Conservation (phyloP, 2,113 vertebrate species). For the Penelope pileata region DNA sequence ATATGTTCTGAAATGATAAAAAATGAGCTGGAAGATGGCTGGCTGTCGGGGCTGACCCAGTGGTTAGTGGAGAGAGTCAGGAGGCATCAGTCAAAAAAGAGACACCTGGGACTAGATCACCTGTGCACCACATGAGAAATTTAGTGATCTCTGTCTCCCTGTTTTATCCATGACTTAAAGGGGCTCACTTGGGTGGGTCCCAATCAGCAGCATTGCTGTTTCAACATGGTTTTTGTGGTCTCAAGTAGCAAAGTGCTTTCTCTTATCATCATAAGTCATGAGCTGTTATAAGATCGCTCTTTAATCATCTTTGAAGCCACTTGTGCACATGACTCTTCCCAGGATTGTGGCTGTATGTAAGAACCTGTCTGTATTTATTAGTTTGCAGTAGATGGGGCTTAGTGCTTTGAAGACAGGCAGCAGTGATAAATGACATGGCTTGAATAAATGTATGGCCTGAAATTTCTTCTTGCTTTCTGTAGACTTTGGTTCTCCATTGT, state of each 20-base stretch:
- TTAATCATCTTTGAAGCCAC: not conserved
- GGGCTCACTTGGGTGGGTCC: fast-evolving
- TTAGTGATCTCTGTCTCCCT: not conserved
- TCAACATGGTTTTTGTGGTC: not conserved
- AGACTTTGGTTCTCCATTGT: not conserved
- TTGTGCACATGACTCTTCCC: not conserved
- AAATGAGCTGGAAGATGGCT: not conserved
- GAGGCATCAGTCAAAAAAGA: not conserved
- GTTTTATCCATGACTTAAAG: not conserved
- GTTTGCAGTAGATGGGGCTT: not conserved
- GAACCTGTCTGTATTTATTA: not conserved
- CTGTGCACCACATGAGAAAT: not conserved
- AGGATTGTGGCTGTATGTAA: not conserved
- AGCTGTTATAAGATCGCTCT: not conserved
- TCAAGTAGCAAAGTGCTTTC: not conserved
- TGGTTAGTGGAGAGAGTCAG: not conserved
- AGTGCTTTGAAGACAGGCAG: not conserved
- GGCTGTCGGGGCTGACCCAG: not conserved
- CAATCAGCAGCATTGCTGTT: not conserved
- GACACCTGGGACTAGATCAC: not conserved
- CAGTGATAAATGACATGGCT: not conserved
- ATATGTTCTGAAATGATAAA: not conserved
- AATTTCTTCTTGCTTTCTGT: not conserved
- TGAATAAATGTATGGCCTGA: fast-evolving
- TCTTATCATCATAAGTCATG: not conserved